Conservation (phyloP, 2,888 invertebrate genomes). For the Synergus laeviventris region DNA sequence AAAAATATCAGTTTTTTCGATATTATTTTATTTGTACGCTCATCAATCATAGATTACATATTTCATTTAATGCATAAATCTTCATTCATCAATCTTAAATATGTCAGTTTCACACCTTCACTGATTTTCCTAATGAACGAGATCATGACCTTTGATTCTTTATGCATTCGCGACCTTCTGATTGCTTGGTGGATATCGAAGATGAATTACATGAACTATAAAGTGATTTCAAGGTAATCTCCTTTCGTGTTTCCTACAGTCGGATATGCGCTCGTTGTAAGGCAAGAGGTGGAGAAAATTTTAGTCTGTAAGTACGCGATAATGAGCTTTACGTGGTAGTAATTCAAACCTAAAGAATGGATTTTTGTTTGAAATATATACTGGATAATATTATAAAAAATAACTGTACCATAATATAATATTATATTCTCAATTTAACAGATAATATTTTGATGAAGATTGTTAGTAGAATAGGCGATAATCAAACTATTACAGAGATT, state of each 20-base stretch:
- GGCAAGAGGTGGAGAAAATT: conserved; percentile 51
- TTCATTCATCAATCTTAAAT: background rate
- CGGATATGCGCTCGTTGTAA: conserved; percentile 57
- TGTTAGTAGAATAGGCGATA: background rate
- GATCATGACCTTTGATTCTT: background rate
- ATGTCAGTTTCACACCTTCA: background rate
- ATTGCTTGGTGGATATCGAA: conserved; percentile 47
- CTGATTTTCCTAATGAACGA: background rate
- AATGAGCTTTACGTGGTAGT: background rate
- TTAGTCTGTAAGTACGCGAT: conserved; percentile 13
- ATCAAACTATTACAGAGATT: background rate
- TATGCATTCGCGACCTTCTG: background rate
- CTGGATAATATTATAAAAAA: background rate
- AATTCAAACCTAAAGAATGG: background rate
- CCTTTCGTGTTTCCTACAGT: conserved; percentile 66
- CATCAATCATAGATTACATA: background rate
- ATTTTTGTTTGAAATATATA: background rate
- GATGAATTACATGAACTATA: conserved; percentile 65
- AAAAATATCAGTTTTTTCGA: background rate
- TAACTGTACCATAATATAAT: background rate
- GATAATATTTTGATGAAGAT: background rate
- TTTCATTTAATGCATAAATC: background rate
- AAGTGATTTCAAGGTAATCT: conserved; percentile 69
- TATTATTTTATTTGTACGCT: background rate
- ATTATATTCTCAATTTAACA: background rate